phyloP scores from a whole-genome alignment of 2,113 vertebrate species.

The Leucoraja erinaceus region DNA sequence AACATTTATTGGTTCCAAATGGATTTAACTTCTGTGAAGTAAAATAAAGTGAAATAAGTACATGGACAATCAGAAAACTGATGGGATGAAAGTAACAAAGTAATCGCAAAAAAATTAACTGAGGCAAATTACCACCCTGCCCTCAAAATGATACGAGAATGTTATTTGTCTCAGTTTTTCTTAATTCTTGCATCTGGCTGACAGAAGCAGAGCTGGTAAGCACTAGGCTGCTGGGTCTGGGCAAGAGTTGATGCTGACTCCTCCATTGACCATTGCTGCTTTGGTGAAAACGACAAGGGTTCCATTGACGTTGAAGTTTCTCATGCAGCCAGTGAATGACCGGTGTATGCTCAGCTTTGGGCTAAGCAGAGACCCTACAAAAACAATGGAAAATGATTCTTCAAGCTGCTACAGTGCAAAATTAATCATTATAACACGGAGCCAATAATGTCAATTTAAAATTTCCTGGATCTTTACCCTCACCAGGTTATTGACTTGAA shows the following conservation, averaged over 20 bases:
- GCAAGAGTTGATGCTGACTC: slow-evolving; percentile 77
- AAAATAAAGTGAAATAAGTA: neutral
- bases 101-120: neutral
- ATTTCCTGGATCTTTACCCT: neutral
- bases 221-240: slow-evolving; percentile 71
- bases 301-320: slow-evolving; percentile 75
- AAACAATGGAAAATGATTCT: slow-evolving; percentile 40
- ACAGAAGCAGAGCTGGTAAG: slow-evolving; percentile 13
- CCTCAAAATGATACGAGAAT: neutral
- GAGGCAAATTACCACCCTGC: slow-evolving; percentile 3
- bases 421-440: neutral
- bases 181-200: neutral
- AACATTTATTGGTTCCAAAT: neutral
- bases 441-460: neutral
- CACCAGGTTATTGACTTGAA: no score
- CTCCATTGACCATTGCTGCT: slow-evolving; percentile 75
- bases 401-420: neutral
- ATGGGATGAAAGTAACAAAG: neutral
- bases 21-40: neutral
- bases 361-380: slow-evolving; percentile 68
- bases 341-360: slow-evolving; percentile 59
- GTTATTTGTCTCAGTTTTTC: neutral
- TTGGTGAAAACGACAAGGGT: slow-evolving; percentile 75
- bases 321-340: slow-evolving; percentile 80
- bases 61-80: neutral